Evolutionary conservation across 2,888 invertebrate species (phyloP).

Genomic region (Willowsia nigromaculata): DNA sequence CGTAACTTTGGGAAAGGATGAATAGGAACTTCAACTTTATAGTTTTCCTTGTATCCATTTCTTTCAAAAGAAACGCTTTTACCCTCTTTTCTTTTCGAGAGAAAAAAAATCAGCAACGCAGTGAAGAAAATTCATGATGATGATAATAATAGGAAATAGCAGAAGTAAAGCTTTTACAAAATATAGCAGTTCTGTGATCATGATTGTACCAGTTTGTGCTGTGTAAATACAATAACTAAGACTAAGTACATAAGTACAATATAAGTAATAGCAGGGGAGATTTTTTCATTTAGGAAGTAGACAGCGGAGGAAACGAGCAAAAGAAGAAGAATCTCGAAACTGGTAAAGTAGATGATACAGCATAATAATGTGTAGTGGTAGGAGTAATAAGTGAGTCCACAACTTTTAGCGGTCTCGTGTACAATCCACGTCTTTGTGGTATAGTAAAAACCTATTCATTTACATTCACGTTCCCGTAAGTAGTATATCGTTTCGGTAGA

Average conservation of each 20-base stretch:
- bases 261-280: not conserved
- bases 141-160: conserved; percentile 19
- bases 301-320: not conserved
- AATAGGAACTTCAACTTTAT: conserved; percentile 42
- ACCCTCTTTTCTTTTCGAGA: not conserved
- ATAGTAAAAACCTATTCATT: conserved; percentile 49
- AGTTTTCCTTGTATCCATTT: conserved; percentile 27
- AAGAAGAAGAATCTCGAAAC: conserved; percentile 14
- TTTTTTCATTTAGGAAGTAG: conserved; percentile 21
- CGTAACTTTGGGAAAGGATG: conserved; percentile 42
- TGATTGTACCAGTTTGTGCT: not conserved
- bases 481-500: not conserved
- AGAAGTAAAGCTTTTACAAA: not conserved
- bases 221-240: not conserved
- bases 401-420: conserved; percentile 50
- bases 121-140: conserved; percentile 34
- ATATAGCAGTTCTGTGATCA: not conserved
- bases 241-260: not conserved
- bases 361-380: conserved; percentile 54
- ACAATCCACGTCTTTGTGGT: conserved; percentile 37
- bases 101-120: not conserved
- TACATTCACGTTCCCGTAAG: conserved; percentile 19
- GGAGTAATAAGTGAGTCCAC: conserved; percentile 55
- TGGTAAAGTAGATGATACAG: conserved; percentile 57
- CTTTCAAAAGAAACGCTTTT: not conserved